Base-by-base conservation (phyloP, 1,140 invertebrate genomes). In the Drosophila dunni region DNA sequence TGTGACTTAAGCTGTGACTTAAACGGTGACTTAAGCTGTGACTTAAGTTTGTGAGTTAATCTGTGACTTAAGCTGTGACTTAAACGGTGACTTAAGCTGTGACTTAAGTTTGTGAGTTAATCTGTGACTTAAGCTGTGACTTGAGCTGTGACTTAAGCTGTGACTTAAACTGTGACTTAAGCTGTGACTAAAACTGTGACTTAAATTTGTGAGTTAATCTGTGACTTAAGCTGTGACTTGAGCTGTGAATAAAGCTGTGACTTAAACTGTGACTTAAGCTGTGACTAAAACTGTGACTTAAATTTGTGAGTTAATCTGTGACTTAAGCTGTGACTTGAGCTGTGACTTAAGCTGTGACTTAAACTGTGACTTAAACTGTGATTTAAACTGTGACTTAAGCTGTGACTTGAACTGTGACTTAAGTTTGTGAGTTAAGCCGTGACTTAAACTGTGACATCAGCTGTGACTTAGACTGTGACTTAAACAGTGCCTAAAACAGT, bases 311-410 rank as follows among this genome's bases (percentile, higher is more conserved):
- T n/a, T n/a, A n/a, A n/a, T n/a, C n/a, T n/a, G n/a, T n/a, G 46
- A 53, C 66, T 61, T 45, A 64, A 64, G n/a, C 42, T 48, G 44
- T 11, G 61, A 71, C 61, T 71, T n/a, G n/a, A n/a, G n/a, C n/a
- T n/a, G n/a, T n/a, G n/a, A n/a, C n/a, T n/a, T n/a, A n/a, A n/a
- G n/a, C n/a, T n/a, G n/a, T n/a, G 46, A 53, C 66, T 61, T 45
- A 64, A 64, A 17, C 42, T 48, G 44, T 11, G 61, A 71, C 61
- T 71, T n/a, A n/a, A n/a, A n/a, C n/a, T n/a, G n/a, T n/a, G 46
- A 53, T 56, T 61, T 45, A 64, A 64, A 17, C 42, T 48, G 44
- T 11, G 61, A 71, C 61, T 71, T n/a, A n/a, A n/a, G n/a, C n/a
- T n/a, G n/a, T n/a, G 46, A 53, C 66, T 61, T 45, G 56, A 64